Percentiles rank a stretch among this genome's conserved stretches.
These are phyloP conservation scores for Acleris emargana DNA, from an alignment of 2,888 invertebrate species.

Conservation along the genomic window DNA sequence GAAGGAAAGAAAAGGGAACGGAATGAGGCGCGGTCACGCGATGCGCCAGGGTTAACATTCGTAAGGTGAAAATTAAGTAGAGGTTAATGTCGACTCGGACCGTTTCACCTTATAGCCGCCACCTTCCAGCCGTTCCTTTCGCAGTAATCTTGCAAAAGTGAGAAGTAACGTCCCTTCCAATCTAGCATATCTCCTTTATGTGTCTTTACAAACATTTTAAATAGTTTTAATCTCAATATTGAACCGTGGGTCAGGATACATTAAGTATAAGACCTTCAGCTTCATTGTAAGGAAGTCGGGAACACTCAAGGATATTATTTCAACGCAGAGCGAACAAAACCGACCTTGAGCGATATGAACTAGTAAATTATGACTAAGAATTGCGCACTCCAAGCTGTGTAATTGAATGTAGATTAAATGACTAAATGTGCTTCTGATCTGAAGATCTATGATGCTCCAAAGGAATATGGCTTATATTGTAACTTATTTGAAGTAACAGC, in stretches of 20 bases:
- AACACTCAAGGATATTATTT: conserved; percentile 28
- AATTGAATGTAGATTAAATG: not conserved
- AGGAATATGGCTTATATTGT: no score
- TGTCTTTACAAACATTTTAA: not conserved
- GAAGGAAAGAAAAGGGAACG: conserved; percentile 38
- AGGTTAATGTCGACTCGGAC: conserved; percentile 37
- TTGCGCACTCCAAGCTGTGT: conserved; percentile 3
- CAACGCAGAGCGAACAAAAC: conserved; percentile 17
- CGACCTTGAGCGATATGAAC: conserved; percentile 30
- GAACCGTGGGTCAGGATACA: not conserved
- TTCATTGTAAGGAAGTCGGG: conserved; percentile 21
- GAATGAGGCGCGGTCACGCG: conserved; percentile 48
- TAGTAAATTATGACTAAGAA: conserved; percentile 18
- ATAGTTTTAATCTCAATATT: not conserved
- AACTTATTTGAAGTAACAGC: no score
- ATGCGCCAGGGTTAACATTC: conserved; percentile 48
- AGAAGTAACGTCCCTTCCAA: not conserved
- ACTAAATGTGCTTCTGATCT: not conserved
- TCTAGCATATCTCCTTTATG: not conserved
- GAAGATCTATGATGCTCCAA: no score
- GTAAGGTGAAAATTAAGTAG: conserved; percentile 48
- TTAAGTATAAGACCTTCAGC: conserved; percentile 6
- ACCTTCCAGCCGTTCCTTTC: conserved; percentile 6
- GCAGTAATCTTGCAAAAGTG: conserved; percentile 11
- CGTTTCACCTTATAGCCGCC: conserved; percentile 26